Conservation (phyloP, 2,888 invertebrate genomes). For the Mythimna impura region DNA sequence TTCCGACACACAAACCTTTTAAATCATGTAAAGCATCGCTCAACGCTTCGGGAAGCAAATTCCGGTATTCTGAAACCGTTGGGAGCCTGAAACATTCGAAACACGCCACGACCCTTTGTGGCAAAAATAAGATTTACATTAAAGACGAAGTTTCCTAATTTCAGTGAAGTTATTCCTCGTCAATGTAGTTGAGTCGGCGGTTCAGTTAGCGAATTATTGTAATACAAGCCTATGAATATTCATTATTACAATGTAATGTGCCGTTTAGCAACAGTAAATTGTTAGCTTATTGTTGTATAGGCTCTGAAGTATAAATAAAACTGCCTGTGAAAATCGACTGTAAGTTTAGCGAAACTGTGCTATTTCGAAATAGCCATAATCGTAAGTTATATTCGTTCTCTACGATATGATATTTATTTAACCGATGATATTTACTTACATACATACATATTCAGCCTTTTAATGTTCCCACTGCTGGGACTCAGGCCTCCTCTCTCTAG, state of each 20-base stretch:
- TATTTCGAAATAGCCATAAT: background rate
- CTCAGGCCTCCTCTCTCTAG: too few species aligned
- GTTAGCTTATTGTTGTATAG: conserved; percentile 30
- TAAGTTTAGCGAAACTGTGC: background rate
- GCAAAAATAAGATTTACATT: conserved; percentile 55
- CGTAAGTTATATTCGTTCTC: background rate
- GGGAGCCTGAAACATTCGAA: conserved; percentile 39
- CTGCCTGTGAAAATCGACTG: conserved; percentile 4
- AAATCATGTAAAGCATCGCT: conserved; percentile 26
- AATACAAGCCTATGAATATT: conserved; percentile 52
- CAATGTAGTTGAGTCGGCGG: conserved; percentile 27
- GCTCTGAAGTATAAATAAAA: conserved; percentile 26
- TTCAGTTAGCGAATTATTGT: conserved; percentile 47
- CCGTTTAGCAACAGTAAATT: conserved; percentile 19
- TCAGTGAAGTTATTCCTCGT: conserved; percentile 46
- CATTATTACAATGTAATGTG: conserved; percentile 46
- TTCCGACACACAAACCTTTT: conserved; percentile 12
- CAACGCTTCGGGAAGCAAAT: conserved; percentile 26
- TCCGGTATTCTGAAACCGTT: conserved; percentile 19
- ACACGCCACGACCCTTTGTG: conserved; percentile 22
- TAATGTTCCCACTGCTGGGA: too few species aligned
- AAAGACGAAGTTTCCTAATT: conserved; percentile 57
- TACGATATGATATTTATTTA: background rate
- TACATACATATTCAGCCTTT: too few species aligned
- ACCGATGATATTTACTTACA: background rate